Evolutionary conservation across 2,797 vertebrate species (phyloP), one percentile per base, ranked within the genome.

Genomic region (Arrhamphus sclerolepis): DNA sequence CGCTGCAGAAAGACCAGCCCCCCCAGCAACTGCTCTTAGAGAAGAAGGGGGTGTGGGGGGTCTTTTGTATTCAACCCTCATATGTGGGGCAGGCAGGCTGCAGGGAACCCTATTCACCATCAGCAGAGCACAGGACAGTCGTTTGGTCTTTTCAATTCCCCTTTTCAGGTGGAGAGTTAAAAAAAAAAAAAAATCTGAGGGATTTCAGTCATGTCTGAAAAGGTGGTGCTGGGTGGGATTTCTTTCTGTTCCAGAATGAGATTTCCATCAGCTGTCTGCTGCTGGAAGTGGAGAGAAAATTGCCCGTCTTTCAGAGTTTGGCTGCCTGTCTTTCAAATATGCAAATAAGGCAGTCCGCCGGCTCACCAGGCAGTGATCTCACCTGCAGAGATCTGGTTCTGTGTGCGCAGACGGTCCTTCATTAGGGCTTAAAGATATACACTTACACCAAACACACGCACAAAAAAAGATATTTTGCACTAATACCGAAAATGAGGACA

Each of bases 1-100:
- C 55, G 66, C 66, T 69, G 83, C 82, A 77, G 84, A 87, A 75
- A 67, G 77, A 85, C 84, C 72, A 82, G 83, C 84, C 80, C 87
- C 86, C 83, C 66, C 75, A 83, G 89, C 56, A 86, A 84, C 61
- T 70, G 72, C 81, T 82, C 81, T 80, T 83, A 78, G 72, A 80
- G 80, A 70, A 61, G 75, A 58, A n/a, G n/a, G n/a, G n/a, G n/a
- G n/a, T n/a, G 24, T 6, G 24, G 24, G 24, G 70, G 77, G 65
- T 86, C 82, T 82, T 90, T 90, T 91, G 89, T 91, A 91, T 91
- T 88, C 89, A 76, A 57, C 52, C 47, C 1, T 50, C 84, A 83
- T 89, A 86, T 86, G 72, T 85, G 78, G 86, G 82, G 82, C 89
- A 83, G 82, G 80, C 78, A 24, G 68, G 69, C 81, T 54, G 78